Conservation (phyloP, 2,797 vertebrate genomes). For the Carcharodon carcharias region DNA sequence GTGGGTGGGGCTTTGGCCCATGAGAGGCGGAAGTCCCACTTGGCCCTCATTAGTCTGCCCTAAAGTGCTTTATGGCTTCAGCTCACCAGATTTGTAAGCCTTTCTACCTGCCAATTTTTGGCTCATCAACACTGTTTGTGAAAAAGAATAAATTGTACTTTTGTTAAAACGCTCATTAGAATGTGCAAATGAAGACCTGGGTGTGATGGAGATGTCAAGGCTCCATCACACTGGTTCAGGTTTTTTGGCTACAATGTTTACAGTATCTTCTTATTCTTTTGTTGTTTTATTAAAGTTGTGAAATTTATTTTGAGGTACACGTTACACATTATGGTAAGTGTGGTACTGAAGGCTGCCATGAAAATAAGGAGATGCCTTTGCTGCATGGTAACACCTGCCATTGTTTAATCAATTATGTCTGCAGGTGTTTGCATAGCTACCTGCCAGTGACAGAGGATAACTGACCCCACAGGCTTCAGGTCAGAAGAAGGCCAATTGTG, state of each 20-base stretch:
- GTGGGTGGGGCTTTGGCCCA: too few species aligned
- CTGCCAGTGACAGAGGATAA: background rate
- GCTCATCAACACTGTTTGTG: background rate
- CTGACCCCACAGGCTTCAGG: background rate
- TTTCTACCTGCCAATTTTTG: background rate
- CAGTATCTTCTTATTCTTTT: background rate
- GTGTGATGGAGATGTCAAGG: background rate
- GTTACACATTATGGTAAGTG: background rate
- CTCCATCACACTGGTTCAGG: too few species aligned
- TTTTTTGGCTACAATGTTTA: background rate
- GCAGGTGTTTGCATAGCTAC: background rate
- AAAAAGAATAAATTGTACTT: background rate
- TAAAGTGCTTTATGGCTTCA: too few species aligned
- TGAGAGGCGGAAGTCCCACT: too few species aligned
- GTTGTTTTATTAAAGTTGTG: background rate
- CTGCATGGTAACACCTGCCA: background rate
- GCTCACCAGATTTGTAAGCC: background rate
- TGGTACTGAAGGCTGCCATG: background rate
- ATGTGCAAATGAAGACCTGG: background rate
- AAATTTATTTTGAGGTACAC: background rate
- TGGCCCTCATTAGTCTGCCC: too few species aligned
- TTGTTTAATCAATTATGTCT: too few species aligned
- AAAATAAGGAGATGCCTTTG: background rate
- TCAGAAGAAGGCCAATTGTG: background rate
- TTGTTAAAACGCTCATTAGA: background rate